phyloP scores from a whole-genome alignment of 2,113 vertebrate species.

The Menidia beryllina region DNA sequence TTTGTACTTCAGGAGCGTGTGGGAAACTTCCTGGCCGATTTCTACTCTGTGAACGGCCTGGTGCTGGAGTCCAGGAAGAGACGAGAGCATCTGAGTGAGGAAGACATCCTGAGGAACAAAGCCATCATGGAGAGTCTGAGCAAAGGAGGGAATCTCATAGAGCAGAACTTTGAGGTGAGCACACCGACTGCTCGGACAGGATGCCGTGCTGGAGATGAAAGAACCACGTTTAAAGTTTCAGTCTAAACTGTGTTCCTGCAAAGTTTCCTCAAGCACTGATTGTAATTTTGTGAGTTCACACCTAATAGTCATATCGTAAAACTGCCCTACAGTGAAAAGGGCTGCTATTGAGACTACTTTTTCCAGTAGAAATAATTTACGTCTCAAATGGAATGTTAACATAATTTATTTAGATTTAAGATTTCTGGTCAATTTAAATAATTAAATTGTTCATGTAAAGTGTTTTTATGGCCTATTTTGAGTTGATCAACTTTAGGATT shows the following conservation, averaged over 20 bases:
- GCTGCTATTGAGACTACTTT: no score
- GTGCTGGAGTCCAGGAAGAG: slow-evolving; percentile 97
- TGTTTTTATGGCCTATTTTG: no score
- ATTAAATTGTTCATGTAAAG: background rate
- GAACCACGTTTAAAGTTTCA: background rate
- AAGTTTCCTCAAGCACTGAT: background rate
- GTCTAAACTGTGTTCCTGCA: background rate
- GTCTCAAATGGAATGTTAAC: no score
- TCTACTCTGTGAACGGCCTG: slow-evolving; percentile 96
- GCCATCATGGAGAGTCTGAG: slow-evolving; percentile 99
- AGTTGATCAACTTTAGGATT: background rate
- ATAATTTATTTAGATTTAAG: no score
- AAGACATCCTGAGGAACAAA: slow-evolving; percentile 98
- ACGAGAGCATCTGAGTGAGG: slow-evolving; percentile 96
- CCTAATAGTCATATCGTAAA: no score
- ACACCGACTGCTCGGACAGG: background rate
- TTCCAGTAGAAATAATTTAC: no score
- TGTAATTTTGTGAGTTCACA: no score
- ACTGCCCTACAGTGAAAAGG: no score
- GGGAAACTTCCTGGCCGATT: slow-evolving; percentile 97
- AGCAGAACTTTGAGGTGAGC: slow-evolving; percentile 96
- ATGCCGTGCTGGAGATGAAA: no score
- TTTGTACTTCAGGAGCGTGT: slow-evolving; percentile 89
- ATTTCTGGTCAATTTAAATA: background rate
- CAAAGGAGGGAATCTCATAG: slow-evolving; percentile 95